Evolutionary conservation across 1,140 invertebrate species (phyloP).

Genomic region (Micrasema minimum): DNA sequence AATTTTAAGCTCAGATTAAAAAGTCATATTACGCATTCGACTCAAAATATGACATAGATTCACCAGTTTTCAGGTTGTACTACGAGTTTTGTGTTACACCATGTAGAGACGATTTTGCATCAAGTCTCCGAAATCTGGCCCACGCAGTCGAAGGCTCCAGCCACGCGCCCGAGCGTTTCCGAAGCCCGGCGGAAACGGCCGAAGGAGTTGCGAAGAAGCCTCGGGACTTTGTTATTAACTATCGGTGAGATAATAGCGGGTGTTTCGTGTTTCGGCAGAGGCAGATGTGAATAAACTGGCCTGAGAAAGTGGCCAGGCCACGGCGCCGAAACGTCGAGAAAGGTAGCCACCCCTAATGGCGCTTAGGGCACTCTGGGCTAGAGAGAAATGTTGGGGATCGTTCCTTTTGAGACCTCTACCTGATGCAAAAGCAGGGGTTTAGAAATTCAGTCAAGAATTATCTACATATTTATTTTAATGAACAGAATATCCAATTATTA

Average conservation of each 20-base stretch:
- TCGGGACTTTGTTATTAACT: slow-evolving; percentile 29
- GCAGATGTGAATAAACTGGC: slow-evolving; percentile 39
- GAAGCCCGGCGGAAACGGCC: slow-evolving; percentile 21
- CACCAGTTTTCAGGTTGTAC: too few species aligned
- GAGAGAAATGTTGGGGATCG: slow-evolving; percentile 1
- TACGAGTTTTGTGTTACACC: too few species aligned
- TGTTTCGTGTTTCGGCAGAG: slow-evolving; percentile 37
- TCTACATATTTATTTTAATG: too few species aligned
- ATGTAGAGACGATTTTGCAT: too few species aligned
- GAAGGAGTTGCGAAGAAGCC: slow-evolving; percentile 27
- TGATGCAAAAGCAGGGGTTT: slow-evolving; percentile 29
- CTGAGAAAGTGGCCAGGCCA: slow-evolving; percentile 23
- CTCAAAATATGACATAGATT: too few species aligned
- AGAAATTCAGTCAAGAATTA: too few species aligned
- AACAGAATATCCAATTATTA: too few species aligned
- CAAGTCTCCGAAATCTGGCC: neutral
- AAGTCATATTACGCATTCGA: too few species aligned
- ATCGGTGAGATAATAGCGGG: slow-evolving; percentile 40
- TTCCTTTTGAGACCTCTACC: slow-evolving; percentile 30
- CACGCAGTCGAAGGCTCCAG: slow-evolving; percentile 1
- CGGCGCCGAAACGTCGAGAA: neutral
- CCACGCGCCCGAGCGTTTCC: slow-evolving; percentile 33
- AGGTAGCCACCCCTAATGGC: neutral
- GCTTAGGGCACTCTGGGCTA: slow-evolving; percentile 13
- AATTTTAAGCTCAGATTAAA: too few species aligned